Evolutionary conservation across 2,888 invertebrate genomes (phyloP).

Genomic region (Agonopterix heracliana): DNA sequence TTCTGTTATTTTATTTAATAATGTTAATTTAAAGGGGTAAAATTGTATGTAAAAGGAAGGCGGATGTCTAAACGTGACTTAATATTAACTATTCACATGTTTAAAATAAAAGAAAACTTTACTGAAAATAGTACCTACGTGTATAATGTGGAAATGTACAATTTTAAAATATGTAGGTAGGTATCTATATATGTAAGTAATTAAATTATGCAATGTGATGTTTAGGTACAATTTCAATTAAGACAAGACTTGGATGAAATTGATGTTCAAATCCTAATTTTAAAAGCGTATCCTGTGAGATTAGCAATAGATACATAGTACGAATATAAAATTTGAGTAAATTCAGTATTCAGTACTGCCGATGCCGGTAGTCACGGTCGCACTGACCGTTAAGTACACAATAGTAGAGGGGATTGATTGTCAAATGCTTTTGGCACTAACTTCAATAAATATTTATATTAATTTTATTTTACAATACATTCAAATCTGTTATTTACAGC

Average conservation of each 20-base stretch:
- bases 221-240: slow-evolving; percentile 19
- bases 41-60: slow-evolving; percentile 27
- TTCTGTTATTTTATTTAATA: slow-evolving; percentile 23
- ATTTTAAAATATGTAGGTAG: slow-evolving; percentile 10
- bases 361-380: slow-evolving; percentile 4
- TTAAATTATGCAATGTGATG: slow-evolving; percentile 21
- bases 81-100: slow-evolving; percentile 11
- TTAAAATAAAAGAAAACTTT: slow-evolving; percentile 2
- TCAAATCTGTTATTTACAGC: slow-evolving; percentile 66
- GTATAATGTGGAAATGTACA: slow-evolving; percentile 20
- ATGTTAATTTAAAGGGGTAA: slow-evolving; percentile 19
- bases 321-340: slow-evolving; percentile 4
- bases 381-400: slow-evolving; percentile 12
- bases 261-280: slow-evolving; percentile 40
- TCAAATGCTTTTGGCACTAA: slow-evolving; percentile 73
- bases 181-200: slow-evolving; percentile 5
- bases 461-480: slow-evolving; percentile 59
- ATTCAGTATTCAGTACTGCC: not conserved
- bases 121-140: slow-evolving; percentile 8
- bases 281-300: slow-evolving; percentile 51
- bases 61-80: slow-evolving; percentile 25
- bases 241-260: slow-evolving; percentile 17
- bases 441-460: slow-evolving; percentile 62
- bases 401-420: slow-evolving; percentile 46
- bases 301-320: slow-evolving; percentile 34